A percentile compares a stretch with the other conserved stretches of the same genome.
phyloP scores from a whole-genome alignment of 2,797 vertebrate species.

The Poliocrania exsul region DNA sequence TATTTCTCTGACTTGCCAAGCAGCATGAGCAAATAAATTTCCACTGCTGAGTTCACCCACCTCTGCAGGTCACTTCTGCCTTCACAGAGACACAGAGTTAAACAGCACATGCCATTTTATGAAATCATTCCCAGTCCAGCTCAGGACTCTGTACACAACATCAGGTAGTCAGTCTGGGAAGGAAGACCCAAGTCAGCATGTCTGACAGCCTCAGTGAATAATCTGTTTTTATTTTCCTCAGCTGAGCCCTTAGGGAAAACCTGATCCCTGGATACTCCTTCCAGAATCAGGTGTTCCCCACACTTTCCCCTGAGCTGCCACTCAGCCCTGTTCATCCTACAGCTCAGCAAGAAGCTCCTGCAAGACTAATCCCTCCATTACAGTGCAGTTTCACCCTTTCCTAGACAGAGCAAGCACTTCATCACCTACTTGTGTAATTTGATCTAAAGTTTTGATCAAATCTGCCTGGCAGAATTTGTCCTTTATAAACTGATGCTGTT shows the following conservation, averaged over 20 bases:
- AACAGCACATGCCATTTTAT: neutral
- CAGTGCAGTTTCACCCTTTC: neutral
- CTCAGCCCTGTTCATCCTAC: neutral
- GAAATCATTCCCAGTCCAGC: neutral
- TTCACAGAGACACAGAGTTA: neutral
- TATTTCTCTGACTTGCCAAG: neutral
- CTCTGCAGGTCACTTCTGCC: neutral
- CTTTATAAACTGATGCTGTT: slow-evolving; percentile 7
- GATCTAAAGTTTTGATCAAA: slow-evolving; percentile 42
- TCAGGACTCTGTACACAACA: neutral
- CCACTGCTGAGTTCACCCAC: neutral
- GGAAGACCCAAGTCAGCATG: neutral
- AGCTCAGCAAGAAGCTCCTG: neutral
- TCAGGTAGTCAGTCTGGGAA: neutral
- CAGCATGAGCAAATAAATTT: neutral
- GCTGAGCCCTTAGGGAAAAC: neutral
- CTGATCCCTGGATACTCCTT: neutral
- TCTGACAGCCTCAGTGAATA: neutral
- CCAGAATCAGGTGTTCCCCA: neutral
- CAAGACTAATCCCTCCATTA: neutral
- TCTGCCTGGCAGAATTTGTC: neutral
- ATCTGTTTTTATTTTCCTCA: neutral
- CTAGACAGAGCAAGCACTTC: neutral
- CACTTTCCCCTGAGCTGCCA: neutral
- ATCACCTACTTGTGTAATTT: neutral